These are phyloP conservation scores for Macrocentrus cingulum DNA, from an alignment of 1,140 invertebrate genomes.

Conservation along the genomic window DNA sequence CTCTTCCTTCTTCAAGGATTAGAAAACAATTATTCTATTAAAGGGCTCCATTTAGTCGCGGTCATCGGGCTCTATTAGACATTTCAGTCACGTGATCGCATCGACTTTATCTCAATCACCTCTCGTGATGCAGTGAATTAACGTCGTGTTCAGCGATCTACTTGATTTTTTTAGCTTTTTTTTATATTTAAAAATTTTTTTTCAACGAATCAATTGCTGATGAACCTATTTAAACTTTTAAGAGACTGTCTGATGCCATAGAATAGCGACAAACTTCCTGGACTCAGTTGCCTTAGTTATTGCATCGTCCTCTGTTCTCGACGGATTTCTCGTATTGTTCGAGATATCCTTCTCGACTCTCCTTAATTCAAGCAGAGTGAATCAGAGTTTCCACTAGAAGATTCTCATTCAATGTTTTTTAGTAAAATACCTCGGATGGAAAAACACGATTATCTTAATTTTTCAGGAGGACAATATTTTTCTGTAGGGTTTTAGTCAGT, in stretches of 20 bases:
- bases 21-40: conserved; percentile 24
- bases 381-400: not conserved
- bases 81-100: no score
- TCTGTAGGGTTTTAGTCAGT: no score
- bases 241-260: conserved; percentile 35
- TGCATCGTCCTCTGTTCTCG: conserved; percentile 2
- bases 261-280: conserved; percentile 31
- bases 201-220: conserved; percentile 18
- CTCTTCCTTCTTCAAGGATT: conserved; percentile 12
- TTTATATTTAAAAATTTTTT: no score
- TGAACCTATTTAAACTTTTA: conserved; percentile 43
- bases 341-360: not conserved
- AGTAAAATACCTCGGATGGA: not conserved
- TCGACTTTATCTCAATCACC: not conserved
- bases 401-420: not conserved
- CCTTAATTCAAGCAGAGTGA: not conserved
- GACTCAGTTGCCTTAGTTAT: conserved; percentile 1
- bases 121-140: not conserved
- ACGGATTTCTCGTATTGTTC: conserved; percentile 18
- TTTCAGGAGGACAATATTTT: no score
- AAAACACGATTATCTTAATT: no score
- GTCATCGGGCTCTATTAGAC: not conserved
- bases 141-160: not conserved
- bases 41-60: not conserved
- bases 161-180: not conserved